Evolutionary conservation across 2,888 invertebrate genomes (phyloP).

Genomic region (Mesorhabditis spiculigera): DNA sequence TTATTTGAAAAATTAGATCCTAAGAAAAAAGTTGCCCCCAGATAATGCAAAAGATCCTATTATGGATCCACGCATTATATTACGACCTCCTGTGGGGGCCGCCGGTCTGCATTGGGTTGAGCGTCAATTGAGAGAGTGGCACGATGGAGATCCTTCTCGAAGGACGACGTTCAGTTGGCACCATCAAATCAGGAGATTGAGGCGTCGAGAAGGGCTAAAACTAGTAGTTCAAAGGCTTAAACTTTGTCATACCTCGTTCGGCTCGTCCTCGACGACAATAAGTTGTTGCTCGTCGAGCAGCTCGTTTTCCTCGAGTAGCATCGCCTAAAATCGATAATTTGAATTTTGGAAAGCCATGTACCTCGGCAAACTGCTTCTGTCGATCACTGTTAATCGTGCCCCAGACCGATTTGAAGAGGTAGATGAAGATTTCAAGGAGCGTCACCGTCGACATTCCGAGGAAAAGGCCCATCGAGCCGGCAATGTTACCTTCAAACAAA

Average conservation of each 20-base stretch:
- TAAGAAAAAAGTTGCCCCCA: no score
- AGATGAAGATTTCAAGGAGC: slow-evolving; percentile 46
- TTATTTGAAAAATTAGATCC: no score
- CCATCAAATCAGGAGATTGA: not conserved
- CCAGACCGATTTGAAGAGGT: slow-evolving; percentile 40
- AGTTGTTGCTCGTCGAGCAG: not conserved
- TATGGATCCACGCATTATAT: no score
- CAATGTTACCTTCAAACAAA: slow-evolving; percentile 32
- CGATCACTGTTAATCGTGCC: slow-evolving; percentile 39
- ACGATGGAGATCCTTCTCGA: slow-evolving; percentile 2
- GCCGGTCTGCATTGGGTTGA: no score
- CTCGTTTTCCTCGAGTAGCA: not conserved
- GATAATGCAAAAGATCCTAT: no score
- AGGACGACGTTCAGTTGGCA: not conserved
- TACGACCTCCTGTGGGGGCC: no score
- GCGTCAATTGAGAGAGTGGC: not conserved
- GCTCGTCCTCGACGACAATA: slow-evolving; percentile 1
- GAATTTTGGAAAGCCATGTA: not conserved
- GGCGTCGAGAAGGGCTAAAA: not conserved
- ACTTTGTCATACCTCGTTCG: slow-evolving; percentile 1
- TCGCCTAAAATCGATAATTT: not conserved
- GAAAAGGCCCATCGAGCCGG: slow-evolving; percentile 47
- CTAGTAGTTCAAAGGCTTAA: not conserved
- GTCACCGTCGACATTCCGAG: slow-evolving; percentile 48
- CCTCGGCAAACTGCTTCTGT: slow-evolving; percentile 40